Percentiles rank a stretch among this genome's conserved stretches.
phyloP scores from a whole-genome alignment of 2,888 invertebrate species.

The Phaedon cochleariae region DNA sequence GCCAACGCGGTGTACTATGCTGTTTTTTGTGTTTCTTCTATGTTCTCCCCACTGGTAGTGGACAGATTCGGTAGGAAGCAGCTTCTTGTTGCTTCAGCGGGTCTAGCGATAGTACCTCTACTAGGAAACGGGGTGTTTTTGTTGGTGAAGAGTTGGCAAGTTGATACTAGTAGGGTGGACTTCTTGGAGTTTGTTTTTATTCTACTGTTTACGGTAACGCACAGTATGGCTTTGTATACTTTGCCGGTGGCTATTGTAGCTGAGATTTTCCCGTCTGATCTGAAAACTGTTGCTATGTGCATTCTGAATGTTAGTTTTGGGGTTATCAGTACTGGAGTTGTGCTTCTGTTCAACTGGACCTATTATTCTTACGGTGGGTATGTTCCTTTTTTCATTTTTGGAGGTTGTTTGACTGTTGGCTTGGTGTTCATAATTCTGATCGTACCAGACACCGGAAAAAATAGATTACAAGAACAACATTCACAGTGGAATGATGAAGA shows the following conservation, averaged over 20 bases:
- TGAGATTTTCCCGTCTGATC: constrained; percentile 6
- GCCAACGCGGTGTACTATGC: constrained; percentile 56
- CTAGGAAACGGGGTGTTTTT: constrained; percentile 19
- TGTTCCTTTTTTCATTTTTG: constrained; percentile 18
- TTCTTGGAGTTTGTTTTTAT: constrained; percentile 7
- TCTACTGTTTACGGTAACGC: background rate
- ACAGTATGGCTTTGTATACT: constrained; percentile 4
- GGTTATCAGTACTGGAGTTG: background rate
- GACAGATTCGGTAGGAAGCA: constrained; percentile 66
- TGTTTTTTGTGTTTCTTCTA: constrained; percentile 68
- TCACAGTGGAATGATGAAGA: background rate
- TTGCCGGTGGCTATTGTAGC: background rate
- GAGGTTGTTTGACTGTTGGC: background rate
- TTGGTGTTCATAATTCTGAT: background rate
- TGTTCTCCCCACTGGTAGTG: constrained; percentile 67
- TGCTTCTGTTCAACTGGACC: background rate
- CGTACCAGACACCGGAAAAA: background rate
- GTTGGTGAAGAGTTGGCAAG: constrained; percentile 4
- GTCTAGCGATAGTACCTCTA: constrained; percentile 7
- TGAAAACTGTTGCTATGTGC: background rate
- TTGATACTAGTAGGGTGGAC: constrained; percentile 13
- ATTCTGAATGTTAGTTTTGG: constrained; percentile 6
- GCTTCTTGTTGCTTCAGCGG: constrained; percentile 47
- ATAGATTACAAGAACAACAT: background rate
- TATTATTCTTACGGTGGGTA: background rate